phyloP scores from a whole-genome alignment of 2,888 invertebrate genomes.

The Eledona agricola region DNA sequence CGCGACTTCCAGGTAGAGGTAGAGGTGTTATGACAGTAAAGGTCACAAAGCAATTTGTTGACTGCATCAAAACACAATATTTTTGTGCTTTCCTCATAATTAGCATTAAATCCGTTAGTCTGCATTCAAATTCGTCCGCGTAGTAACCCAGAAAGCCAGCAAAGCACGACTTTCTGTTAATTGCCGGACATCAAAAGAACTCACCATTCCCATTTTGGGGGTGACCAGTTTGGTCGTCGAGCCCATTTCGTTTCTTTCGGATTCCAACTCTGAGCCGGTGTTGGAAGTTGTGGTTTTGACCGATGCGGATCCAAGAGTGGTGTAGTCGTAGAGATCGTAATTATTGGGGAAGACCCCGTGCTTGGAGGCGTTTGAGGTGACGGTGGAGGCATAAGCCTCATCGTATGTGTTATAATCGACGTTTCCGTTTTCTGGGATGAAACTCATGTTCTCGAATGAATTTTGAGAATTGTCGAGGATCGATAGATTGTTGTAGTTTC shows the following conservation, averaged over 20 bases:
- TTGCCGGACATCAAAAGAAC: no score
- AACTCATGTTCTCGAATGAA: constrained; percentile 50
- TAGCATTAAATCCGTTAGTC: no score
- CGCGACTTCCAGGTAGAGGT: no score
- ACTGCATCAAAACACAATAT: no score
- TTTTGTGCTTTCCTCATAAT: no score
- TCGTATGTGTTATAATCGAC: constrained; percentile 41
- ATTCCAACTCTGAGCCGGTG: constrained; percentile 50
- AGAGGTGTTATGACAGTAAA: no score
- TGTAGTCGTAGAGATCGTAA: constrained; percentile 52
- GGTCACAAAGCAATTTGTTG: no score
- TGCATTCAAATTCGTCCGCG: no score
- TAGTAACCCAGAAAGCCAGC: no score
- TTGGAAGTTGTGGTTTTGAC: constrained; percentile 48
- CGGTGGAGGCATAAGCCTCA: constrained; percentile 38
- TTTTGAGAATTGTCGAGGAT: constrained; percentile 40
- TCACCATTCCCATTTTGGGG: constrained; percentile 56
- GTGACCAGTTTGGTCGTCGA: constrained; percentile 57
- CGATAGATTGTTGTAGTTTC: constrained; percentile 58
- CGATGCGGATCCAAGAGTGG: constrained; percentile 52
- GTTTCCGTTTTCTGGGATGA: constrained; percentile 49
- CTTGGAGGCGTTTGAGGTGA: constrained; percentile 38
- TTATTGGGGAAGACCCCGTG: constrained; percentile 40
- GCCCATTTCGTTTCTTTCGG: constrained; percentile 55
- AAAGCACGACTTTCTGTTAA: constrained; percentile 24